phyloP scores from a whole-genome alignment of 2,888 invertebrate species.

The Campoletis raptor region DNA sequence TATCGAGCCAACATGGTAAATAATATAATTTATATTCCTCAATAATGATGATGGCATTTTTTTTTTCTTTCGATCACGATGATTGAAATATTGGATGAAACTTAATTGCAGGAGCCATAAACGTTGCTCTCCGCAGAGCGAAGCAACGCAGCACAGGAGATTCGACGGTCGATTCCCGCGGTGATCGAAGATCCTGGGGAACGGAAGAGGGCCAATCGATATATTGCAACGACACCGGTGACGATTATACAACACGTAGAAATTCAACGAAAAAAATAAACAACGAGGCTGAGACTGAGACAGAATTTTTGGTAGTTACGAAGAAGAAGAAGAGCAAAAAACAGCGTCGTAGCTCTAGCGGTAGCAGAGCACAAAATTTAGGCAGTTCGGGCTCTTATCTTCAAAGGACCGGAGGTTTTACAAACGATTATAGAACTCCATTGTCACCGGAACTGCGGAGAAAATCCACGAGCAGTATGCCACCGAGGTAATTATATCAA shows the following conservation, averaged over 20 bases:
- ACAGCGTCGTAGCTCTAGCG: slow-evolving; percentile 84
- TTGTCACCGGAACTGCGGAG: slow-evolving; percentile 85
- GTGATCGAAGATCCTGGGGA: slow-evolving; percentile 89
- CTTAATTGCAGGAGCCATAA: slow-evolving; percentile 75
- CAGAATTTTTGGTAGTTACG: slow-evolving; percentile 94
- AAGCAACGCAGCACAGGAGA: slow-evolving; percentile 83
- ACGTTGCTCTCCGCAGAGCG: slow-evolving; percentile 79
- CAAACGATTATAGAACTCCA: slow-evolving; percentile 81
- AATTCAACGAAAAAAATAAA: slow-evolving; percentile 81
- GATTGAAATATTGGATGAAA: not conserved
- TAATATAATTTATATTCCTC: too few species aligned
- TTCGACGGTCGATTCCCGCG: slow-evolving; percentile 81
- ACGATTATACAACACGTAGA: slow-evolving; percentile 80
- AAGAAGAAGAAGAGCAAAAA: slow-evolving; percentile 93
- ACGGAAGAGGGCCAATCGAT: slow-evolving; percentile 87
- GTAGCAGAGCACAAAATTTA: slow-evolving; percentile 82
- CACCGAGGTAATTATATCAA: slow-evolving; percentile 86
- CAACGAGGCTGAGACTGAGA: slow-evolving; percentile 82
- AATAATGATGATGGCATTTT: too few species aligned
- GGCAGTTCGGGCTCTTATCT: slow-evolving; percentile 81
- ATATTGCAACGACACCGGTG: slow-evolving; percentile 84
- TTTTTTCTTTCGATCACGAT: too few species aligned
- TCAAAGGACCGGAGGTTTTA: slow-evolving; percentile 81
- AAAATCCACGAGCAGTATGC: slow-evolving; percentile 92
- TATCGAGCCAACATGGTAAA: slow-evolving; percentile 82